phyloP scores from a whole-genome alignment of 2,797 vertebrate species.

The Oreochromis mossambicus region DNA sequence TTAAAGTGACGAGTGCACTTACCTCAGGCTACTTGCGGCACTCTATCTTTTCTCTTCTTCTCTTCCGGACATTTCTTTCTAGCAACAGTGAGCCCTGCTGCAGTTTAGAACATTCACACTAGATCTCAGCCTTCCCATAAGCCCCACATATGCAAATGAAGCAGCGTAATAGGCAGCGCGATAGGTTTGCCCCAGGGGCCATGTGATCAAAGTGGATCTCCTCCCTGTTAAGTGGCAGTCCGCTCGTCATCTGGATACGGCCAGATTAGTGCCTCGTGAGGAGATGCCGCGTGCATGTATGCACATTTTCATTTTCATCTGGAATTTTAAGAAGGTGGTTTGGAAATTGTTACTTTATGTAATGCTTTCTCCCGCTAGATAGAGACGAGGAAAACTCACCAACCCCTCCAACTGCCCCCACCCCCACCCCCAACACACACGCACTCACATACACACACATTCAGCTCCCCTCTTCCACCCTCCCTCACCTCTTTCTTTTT shows the following conservation, averaged over 20 bases:
- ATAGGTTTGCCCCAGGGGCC: conserved; percentile 69
- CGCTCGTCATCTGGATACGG: conserved; percentile 72
- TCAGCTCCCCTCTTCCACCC: conserved; percentile 12
- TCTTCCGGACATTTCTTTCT: conserved; percentile 50
- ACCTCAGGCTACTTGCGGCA: conserved; percentile 39
- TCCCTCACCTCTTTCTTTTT: conserved; percentile 55
- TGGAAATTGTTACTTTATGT: conserved; percentile 74
- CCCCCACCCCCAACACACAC: neutral
- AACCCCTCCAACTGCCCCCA: neutral
- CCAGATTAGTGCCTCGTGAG: conserved; percentile 68
- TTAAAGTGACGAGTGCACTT: conserved; percentile 46
- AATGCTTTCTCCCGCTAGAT: conserved; percentile 40
- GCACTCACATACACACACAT: neutral
- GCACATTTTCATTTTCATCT: conserved; percentile 63
- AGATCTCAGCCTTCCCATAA: conserved; percentile 70
- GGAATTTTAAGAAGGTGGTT: conserved; percentile 68
- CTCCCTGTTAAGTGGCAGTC: conserved; percentile 77
- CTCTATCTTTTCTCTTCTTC: conserved; percentile 30
- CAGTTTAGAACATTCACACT: conserved; percentile 63
- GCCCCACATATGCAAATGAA: conserved; percentile 77
- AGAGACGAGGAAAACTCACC: conserved; percentile 23
- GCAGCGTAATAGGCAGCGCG: conserved; percentile 74
- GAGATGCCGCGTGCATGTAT: conserved; percentile 21
- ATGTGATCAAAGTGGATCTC: conserved; percentile 81
- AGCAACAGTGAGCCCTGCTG: conserved; percentile 50